A percentile compares a stretch with the other conserved stretches of the same genome.
Conservation (phyloP, 2,888 invertebrate genomes). For the Ormia ochracea region DNA sequence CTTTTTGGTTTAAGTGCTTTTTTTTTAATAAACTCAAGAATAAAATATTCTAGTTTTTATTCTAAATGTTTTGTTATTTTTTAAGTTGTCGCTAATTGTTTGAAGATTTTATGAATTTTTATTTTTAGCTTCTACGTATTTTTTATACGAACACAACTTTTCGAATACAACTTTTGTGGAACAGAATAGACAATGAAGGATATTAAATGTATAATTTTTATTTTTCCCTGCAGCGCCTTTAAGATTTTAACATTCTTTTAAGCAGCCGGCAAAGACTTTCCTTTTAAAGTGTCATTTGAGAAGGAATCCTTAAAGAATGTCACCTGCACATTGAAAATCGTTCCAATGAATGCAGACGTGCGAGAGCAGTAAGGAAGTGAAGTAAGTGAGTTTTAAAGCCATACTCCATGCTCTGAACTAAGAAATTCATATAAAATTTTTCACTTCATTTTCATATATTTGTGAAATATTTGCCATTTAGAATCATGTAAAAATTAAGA, state of each 20-base stretch:
- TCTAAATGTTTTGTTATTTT: slow-evolving; percentile 9
- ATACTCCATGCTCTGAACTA: no score
- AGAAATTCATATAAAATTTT: no score
- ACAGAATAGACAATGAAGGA: not conserved
- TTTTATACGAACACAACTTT: slow-evolving; percentile 16
- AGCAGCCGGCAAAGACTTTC: not conserved
- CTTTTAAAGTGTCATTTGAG: slow-evolving; percentile 10
- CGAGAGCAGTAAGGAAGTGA: no score
- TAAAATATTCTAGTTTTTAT: slow-evolving; percentile 17
- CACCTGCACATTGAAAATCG: not conserved
- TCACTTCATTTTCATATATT: no score
- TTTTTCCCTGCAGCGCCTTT: slow-evolving; percentile 43
- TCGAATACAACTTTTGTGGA: slow-evolving; percentile 32
- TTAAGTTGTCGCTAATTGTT: slow-evolving; percentile 58
- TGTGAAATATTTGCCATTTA: no score
- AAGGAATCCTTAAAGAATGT: slow-evolving; percentile 12
- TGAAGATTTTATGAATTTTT: slow-evolving; percentile 49
- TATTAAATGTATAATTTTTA: slow-evolving; percentile 41
- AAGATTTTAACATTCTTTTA: slow-evolving; percentile 36
- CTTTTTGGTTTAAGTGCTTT: not conserved
- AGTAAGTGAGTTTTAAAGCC: no score
- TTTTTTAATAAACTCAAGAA: slow-evolving; percentile 10
- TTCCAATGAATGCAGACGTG: not conserved
- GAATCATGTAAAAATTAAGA: no score
- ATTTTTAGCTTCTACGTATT: slow-evolving; percentile 2